Percentiles rank a stretch among this genome's conserved stretches.
Evolutionary conservation across 2,113 vertebrate species (phyloP).

Genomic region (Hippocampus zosterae): DNA sequence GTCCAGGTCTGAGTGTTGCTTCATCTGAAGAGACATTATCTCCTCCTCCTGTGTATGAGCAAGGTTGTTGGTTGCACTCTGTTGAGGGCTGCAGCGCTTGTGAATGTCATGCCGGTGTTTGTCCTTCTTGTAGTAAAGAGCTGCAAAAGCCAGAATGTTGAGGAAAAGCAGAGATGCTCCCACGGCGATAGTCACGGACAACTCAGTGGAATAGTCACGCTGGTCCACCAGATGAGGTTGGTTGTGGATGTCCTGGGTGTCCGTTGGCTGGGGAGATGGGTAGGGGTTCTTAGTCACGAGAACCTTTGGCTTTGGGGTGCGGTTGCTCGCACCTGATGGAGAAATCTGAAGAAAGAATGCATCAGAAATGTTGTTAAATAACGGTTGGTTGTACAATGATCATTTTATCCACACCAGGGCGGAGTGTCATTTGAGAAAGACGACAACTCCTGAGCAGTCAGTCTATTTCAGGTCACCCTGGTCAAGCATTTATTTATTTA

Average conservation of each 20-base stretch:
- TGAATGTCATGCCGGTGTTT: constrained; percentile 94
- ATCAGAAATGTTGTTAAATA: background rate
- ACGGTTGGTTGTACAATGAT: no score
- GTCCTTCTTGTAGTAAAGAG: constrained; percentile 98
- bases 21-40: constrained; percentile 99
- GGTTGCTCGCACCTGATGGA: constrained; percentile 87
- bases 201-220: constrained; percentile 95
- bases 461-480: no score
- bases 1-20: constrained; percentile 97
- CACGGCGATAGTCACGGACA: constrained; percentile 95
- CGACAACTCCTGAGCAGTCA: no score
- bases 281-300: constrained; percentile 78
- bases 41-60: constrained; percentile 97
- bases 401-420: no score
- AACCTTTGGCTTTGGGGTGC: constrained; percentile 85
- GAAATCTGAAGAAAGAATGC: constrained; percentile 69
- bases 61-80: constrained; percentile 87
- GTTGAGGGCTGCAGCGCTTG: constrained; percentile 92
- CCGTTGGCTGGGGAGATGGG: constrained; percentile 90
- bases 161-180: constrained; percentile 95
- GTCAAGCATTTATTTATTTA: no score
- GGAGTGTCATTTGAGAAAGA: no score
- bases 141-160: constrained; percentile 96
- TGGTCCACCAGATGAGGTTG: constrained; percentile 95
- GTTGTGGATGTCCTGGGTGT: constrained; percentile 88